A percentile compares a stretch with the other conserved stretches of the same genome.
Conservation (phyloP, 2,888 invertebrate genomes). For the Falcaria lacertinaria region DNA sequence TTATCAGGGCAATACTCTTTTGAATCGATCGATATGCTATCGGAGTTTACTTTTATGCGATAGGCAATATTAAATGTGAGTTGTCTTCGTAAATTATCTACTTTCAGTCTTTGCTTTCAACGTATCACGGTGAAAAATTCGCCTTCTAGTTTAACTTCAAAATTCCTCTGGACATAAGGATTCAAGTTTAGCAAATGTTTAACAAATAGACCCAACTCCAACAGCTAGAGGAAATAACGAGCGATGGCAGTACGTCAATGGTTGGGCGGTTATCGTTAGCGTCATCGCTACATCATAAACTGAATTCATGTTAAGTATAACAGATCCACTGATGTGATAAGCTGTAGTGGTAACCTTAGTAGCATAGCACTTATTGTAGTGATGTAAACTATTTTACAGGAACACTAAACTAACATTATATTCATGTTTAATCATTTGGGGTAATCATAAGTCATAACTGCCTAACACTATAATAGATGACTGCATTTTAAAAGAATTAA, state of each 20-base stretch:
- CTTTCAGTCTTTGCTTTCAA: too few species aligned
- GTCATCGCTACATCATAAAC: conserved; percentile 32
- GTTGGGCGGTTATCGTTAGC: conserved; percentile 33
- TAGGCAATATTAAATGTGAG: neutral
- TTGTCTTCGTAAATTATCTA: neutral
- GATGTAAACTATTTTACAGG: neutral
- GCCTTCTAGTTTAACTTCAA: too few species aligned
- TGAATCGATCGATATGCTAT: conserved; percentile 38
- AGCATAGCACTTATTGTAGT: neutral
- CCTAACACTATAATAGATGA: too few species aligned
- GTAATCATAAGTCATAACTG: too few species aligned
- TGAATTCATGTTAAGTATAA: conserved; percentile 39
- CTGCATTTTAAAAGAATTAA: too few species aligned
- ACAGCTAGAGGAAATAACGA: conserved; percentile 4
- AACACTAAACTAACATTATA: too few species aligned
- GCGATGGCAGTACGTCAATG: conserved; percentile 30
- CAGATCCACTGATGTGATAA: conserved; percentile 11
- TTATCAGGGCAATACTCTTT: conserved; percentile 33
- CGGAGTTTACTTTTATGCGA: conserved; percentile 17
- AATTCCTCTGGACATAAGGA: too few species aligned
- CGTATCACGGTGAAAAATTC: too few species aligned
- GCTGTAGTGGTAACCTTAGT: conserved; percentile 2
- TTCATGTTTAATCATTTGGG: too few species aligned
- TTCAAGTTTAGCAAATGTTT: too few species aligned
- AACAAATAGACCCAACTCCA: neutral